Conservation (phyloP, 2,888 invertebrate genomes). For the Callinectes sapidus region DNA sequence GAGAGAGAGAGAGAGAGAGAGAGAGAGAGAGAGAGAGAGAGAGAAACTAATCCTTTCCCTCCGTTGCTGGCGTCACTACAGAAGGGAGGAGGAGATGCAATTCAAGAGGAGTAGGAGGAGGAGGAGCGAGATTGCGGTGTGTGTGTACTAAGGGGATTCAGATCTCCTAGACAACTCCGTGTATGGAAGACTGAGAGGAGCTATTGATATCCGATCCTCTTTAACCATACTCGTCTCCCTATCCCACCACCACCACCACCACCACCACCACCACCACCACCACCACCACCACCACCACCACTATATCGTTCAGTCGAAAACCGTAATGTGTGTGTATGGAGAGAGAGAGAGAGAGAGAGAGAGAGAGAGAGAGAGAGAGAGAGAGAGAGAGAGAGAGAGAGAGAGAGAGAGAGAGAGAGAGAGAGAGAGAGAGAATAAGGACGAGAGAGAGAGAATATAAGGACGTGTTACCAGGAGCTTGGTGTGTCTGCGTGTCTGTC, state of each 20-base stretch:
- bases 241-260: not conserved
- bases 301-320: not conserved
- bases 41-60: too few species aligned
- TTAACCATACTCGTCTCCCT: not conserved
- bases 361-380: not conserved
- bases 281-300: not conserved
- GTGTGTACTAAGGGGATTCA: not conserved
- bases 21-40: not conserved
- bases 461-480: not conserved
- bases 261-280: not conserved
- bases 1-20: not conserved
- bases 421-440: not conserved
- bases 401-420: not conserved
- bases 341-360: not conserved
- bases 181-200: slow-evolving; percentile 7
- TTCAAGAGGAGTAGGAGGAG: not conserved
- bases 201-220: slow-evolving; percentile 30
- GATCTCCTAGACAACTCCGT: not conserved
- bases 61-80: slow-evolving; percentile 22
- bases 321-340: not conserved
- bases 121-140: not conserved
- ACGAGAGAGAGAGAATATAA: not conserved
- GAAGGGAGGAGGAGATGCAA: not conserved
- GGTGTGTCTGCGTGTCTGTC: not conserved
- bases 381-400: not conserved